These are phyloP conservation scores for Rhingia campestris DNA, from an alignment of 2,888 invertebrate species.

Conservation along the genomic window DNA sequence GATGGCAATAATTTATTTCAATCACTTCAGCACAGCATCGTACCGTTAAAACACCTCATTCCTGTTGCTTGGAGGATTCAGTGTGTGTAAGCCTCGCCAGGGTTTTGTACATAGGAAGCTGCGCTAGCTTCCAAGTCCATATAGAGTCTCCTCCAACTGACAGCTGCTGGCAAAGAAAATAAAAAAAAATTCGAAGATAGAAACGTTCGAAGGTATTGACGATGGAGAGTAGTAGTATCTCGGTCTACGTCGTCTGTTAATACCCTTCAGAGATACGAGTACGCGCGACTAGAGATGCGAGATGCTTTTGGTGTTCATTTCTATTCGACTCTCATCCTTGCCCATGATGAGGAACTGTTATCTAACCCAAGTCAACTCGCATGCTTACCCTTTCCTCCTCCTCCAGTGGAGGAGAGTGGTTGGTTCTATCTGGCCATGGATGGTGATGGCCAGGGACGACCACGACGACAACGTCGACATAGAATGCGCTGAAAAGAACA, in stretches of 20 bases:
- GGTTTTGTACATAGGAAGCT: slow-evolving; percentile 48
- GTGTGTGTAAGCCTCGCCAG: slow-evolving; percentile 15
- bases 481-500: slow-evolving; percentile 63
- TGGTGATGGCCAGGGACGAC: slow-evolving; percentile 59
- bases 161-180: slow-evolving; percentile 42
- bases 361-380: slow-evolving; percentile 66
- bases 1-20: slow-evolving; percentile 65
- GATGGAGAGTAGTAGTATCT: slow-evolving; percentile 32
- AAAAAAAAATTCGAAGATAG: slow-evolving; percentile 40
- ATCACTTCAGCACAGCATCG: slow-evolving; percentile 51
- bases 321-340: slow-evolving; percentile 37
- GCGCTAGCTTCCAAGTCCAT: slow-evolving; percentile 47
- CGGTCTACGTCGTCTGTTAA: slow-evolving; percentile 31
- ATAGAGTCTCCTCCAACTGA: slow-evolving; percentile 53
- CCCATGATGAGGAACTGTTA: slow-evolving; percentile 66
- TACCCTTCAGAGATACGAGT: slow-evolving; percentile 52
- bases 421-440: slow-evolving; percentile 47
- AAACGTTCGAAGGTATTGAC: slow-evolving; percentile 46
- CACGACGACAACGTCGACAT: slow-evolving; percentile 46
- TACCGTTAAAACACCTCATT: slow-evolving; percentile 70
- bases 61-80: slow-evolving; percentile 51
- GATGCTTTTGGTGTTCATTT: slow-evolving; percentile 11
- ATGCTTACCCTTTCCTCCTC: slow-evolving; percentile 37
- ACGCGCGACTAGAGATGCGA: slow-evolving; percentile 31
- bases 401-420: slow-evolving; percentile 22